Percentiles rank a stretch among this genome's conserved stretches.
phyloP scores from a whole-genome alignment of 1,140 invertebrate species.

The Trachymyrmex septentrionalis region DNA sequence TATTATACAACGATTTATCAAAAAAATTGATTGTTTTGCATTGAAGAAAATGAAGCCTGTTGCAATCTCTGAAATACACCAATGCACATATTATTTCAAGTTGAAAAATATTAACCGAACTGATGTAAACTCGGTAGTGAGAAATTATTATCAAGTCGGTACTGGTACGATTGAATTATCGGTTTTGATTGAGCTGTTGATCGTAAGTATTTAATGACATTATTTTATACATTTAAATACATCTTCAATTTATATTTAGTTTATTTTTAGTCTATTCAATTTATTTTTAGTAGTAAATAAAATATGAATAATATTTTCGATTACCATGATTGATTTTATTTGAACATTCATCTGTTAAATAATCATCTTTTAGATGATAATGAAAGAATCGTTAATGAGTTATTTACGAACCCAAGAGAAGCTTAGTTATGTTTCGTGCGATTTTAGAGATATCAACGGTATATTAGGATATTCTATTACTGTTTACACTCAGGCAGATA shows the following conservation, averaged over 20 bases:
- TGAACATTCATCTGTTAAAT: too few relatives aligned
- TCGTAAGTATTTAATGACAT: conserved; percentile 85
- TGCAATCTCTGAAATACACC: too few relatives aligned
- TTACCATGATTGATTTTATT: neutral
- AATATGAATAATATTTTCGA: neutral
- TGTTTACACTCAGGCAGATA: conserved; percentile 92
- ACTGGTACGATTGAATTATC: conserved; percentile 88
- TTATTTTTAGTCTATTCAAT: too few relatives aligned
- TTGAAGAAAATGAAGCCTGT: too few relatives aligned
- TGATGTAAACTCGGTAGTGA: conserved; percentile 94
- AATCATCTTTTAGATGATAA: conserved; percentile 89
- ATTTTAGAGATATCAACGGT: conserved; percentile 90
- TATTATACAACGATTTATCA: conserved; percentile 83
- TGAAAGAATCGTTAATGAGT: conserved; percentile 96
- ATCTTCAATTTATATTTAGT: neutral
- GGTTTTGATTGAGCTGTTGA: conserved; percentile 92
- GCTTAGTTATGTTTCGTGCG: conserved; percentile 93
- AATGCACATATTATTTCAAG: conserved; percentile 88
- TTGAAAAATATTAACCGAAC: conserved; percentile 90
- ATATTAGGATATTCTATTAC: conserved; percentile 91
- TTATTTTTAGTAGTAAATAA: neutral
- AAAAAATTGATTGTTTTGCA: too few relatives aligned
- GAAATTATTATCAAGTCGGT: conserved; percentile 96
- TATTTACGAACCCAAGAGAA: conserved; percentile 95
- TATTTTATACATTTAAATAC: neutral